phyloP scores from a whole-genome alignment of 30 jellyfish, hydroid and myxozoan genomes.

The Aurelia aurita region DNA sequence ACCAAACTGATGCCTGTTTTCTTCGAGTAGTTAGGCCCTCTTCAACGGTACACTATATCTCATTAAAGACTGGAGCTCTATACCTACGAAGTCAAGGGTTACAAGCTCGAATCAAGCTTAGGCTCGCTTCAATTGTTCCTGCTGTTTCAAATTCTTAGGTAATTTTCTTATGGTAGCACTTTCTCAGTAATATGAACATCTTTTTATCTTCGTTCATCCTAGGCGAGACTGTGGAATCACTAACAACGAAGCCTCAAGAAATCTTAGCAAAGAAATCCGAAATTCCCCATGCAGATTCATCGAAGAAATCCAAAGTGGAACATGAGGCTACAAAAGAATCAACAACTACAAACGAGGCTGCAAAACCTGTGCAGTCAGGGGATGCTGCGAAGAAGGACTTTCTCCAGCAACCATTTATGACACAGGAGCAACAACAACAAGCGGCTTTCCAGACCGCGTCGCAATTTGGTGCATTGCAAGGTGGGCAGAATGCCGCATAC shows the following conservation, averaged over 20 bases:
- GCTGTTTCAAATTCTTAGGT: no score
- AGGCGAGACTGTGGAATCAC: conserved; percentile 71
- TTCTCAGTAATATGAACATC: no score
- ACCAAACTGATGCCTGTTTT: no score
- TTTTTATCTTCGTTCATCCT: no score
- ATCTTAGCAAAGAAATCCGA: conserved; percentile 57
- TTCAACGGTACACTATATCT: no score
- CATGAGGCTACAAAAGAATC: conserved; percentile 5
- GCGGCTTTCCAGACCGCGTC: conserved; percentile 73
- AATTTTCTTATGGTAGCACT: no score
- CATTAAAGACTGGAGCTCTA: no score
- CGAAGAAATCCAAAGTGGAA: conserved; percentile 18
- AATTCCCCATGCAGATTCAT: conserved; percentile 52
- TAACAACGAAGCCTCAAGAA: conserved; percentile 54
- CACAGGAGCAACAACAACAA: conserved; percentile 67
- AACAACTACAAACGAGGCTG: conserved; percentile 25
- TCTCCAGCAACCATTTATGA: conserved; percentile 56
- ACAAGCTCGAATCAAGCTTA: no score
- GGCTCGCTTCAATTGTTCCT: no score
- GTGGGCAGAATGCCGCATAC: conserved; percentile 41
- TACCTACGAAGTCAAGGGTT: no score
- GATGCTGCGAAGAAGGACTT: conserved; percentile 61
- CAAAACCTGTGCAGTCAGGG: conserved; percentile 20
- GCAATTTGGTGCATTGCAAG: conserved; percentile 61
- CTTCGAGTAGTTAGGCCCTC: no score